phyloP scores from a whole-genome alignment of 2,888 invertebrate species.

The Mimas tiliae region DNA sequence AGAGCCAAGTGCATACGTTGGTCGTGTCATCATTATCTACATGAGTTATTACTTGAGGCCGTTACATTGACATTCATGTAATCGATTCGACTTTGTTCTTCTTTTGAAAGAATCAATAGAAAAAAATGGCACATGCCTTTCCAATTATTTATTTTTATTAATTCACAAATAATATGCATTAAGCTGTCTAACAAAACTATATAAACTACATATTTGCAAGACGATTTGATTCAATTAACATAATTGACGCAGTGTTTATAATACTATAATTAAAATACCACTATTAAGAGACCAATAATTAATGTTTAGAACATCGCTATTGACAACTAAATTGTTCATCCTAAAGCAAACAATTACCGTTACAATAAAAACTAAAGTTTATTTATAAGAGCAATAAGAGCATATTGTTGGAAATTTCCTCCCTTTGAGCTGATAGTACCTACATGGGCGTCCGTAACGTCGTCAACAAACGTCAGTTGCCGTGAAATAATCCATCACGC shows the following conservation, averaged over 20 bases:
- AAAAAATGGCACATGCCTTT: background rate
- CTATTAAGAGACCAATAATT: no score
- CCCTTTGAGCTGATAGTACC: slow-evolving; percentile 43
- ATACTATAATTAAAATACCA: no score
- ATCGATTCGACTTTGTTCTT: background rate
- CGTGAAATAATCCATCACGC: slow-evolving; percentile 59
- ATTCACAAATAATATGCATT: no score
- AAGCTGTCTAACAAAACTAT: no score
- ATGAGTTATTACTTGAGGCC: slow-evolving; percentile 15
- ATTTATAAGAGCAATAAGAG: slow-evolving; percentile 32
- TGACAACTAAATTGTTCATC: no score
- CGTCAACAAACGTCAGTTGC: slow-evolving; percentile 37
- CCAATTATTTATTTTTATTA: background rate
- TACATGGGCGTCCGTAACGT: slow-evolving; percentile 36
- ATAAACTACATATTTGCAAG: no score
- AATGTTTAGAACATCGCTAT: no score
- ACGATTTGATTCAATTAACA: no score
- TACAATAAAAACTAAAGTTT: slow-evolving; percentile 27
- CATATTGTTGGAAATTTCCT: slow-evolving; percentile 52
- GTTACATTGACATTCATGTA: slow-evolving; percentile 5
- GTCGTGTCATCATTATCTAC: slow-evolving; percentile 13
- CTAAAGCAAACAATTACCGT: no score
- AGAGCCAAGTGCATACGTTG: slow-evolving; percentile 2
- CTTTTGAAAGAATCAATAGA: background rate
- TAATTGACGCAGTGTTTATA: no score